Evolutionary conservation across 1,140 invertebrate species (phyloP).

Genomic region (Oryctes rhinoceros): DNA sequence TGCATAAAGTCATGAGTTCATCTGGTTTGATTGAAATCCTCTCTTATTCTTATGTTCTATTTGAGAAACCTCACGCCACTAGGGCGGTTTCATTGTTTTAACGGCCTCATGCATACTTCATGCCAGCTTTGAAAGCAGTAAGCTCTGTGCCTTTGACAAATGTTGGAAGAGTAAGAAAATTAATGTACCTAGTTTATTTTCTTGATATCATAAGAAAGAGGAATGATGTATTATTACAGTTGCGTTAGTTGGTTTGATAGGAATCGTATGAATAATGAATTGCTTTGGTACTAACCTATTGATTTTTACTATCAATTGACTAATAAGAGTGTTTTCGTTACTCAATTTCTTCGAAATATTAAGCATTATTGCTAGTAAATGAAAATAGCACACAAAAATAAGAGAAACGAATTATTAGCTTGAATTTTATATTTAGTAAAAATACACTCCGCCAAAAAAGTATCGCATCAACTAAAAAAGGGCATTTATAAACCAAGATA

Average conservation of each 20-base stretch:
- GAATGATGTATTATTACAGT: background rate
- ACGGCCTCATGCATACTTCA: constrained; percentile 59
- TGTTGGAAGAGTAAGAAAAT: constrained; percentile 37
- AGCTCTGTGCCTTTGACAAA: constrained; percentile 28
- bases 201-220: constrained; percentile 8
- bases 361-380: no score
- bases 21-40: constrained; percentile 62
- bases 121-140: constrained; percentile 48
- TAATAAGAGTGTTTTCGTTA: no score
- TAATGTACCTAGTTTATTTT: constrained; percentile 36
- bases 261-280: no score
- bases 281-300: no score
- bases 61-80: constrained; percentile 59
- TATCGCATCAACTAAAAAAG: no score
- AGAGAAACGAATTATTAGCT: no score
- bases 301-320: no score
- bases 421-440: no score
- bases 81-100: constrained; percentile 57
- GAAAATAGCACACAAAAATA: no score
- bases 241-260: background rate
- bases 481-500: no score
- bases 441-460: no score
- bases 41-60: constrained; percentile 60
- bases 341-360: no score
- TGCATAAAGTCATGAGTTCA: constrained; percentile 61